Evolutionary conservation across 2,797 vertebrate genomes (phyloP).

Genomic region (Pseudochaenichthys georgianus): DNA sequence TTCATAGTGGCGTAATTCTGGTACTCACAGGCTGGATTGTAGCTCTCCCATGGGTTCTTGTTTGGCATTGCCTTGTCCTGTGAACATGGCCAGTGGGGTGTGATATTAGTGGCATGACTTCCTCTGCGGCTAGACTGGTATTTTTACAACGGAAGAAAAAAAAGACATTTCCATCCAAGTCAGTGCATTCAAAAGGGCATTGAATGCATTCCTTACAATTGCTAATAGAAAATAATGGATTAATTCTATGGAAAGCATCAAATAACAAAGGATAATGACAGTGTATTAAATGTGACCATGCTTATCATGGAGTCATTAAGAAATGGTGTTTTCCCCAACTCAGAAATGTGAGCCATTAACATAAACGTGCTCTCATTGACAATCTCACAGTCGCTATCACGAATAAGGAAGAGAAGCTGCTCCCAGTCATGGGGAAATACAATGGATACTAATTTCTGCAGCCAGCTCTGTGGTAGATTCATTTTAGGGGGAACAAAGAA

Average conservation of each 20-base stretch:
- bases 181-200: constrained; percentile 55
- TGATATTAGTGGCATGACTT: constrained; percentile 71
- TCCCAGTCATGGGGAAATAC: constrained; percentile 68
- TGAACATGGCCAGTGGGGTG: constrained; percentile 70
- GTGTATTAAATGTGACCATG: constrained; percentile 74
- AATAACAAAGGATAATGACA: constrained; percentile 76
- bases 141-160: constrained; percentile 11
- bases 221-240: constrained; percentile 71
- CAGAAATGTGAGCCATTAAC: constrained; percentile 62
- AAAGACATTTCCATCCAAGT: constrained; percentile 42
- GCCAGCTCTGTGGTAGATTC: constrained; percentile 72
- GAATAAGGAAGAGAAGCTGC: constrained; percentile 61
- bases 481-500: constrained; percentile 40
- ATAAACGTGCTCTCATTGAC: constrained; percentile 59
- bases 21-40: constrained; percentile 97
- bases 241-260: constrained; percentile 75
- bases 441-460: constrained; percentile 78
- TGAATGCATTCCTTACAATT: constrained; percentile 47
- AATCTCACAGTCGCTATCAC: constrained; percentile 59
- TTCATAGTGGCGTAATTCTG: constrained; percentile 99
- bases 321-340: constrained; percentile 47
- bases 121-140: constrained; percentile 45
- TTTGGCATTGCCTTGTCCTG: constrained; percentile 95
- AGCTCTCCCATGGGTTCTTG: constrained; percentile 99
- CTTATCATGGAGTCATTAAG: constrained; percentile 58